Percentiles rank a stretch among this genome's conserved stretches.
These are phyloP conservation scores for Coccyzus lansbergi DNA, from an alignment of 2,797 vertebrate species.

Conservation along the genomic window DNA sequence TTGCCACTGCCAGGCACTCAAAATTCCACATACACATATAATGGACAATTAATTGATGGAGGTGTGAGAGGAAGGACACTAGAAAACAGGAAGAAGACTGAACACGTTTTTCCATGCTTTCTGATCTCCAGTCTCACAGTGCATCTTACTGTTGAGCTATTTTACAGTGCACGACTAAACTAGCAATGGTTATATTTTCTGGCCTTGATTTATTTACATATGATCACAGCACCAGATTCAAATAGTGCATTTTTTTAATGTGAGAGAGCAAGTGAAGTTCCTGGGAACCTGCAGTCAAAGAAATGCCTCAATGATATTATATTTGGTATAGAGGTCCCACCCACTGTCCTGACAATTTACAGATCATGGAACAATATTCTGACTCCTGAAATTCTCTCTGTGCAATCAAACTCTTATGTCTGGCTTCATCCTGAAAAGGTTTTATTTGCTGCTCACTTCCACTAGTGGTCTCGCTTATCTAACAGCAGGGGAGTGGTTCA, in stretches of 20 bases:
- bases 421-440: slow-evolving; percentile 31
- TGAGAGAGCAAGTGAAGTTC: neutral
- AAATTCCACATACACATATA: neutral
- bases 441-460: neutral
- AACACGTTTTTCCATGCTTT: neutral
- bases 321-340: slow-evolving; percentile 20
- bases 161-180: slow-evolving; percentile 4
- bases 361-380: neutral
- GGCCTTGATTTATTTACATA: slow-evolving; percentile 42
- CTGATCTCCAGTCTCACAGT: slow-evolving; percentile 4
- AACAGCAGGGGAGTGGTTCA: neutral
- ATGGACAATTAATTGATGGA: neutral
- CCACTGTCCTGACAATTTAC: neutral
- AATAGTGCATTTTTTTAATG: slow-evolving; percentile 45
- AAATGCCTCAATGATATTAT: neutral
- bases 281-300: neutral
- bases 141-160: neutral
- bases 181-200: neutral
- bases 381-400: neutral
- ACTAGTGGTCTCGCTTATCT: neutral
- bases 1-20: neutral
- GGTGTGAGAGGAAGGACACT: neutral
- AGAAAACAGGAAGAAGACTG: slow-evolving; percentile 7
- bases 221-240: slow-evolving; percentile 39
- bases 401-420: neutral